Percentiles rank a stretch among this genome's conserved stretches.
phyloP scores from a whole-genome alignment of 2,888 invertebrate species.

The Leptothorax acervorum region DNA sequence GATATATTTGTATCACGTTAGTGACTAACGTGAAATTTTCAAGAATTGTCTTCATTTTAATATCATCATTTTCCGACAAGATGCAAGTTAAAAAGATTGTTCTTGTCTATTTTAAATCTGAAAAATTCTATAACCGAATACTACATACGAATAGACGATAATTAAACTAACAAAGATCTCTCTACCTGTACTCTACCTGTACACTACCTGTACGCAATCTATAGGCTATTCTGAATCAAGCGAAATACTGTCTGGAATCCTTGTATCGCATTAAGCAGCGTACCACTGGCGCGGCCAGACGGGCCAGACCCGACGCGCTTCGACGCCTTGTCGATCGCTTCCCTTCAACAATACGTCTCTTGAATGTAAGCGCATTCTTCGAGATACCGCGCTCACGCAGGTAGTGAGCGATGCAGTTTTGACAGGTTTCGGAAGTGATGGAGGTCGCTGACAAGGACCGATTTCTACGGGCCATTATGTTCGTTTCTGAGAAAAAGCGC shows the following conservation, averaged over 20 bases:
- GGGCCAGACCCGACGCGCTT: slow-evolving; percentile 29
- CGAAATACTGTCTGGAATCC: slow-evolving; percentile 41
- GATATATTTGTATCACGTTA: background rate
- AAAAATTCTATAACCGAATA: background rate
- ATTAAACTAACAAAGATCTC: slow-evolving; percentile 32
- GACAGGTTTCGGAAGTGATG: slow-evolving; percentile 57
- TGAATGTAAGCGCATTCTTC: slow-evolving; percentile 58
- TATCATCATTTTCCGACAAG: background rate
- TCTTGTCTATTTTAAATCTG: background rate
- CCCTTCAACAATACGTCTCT: slow-evolving; percentile 57
- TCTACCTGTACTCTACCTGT: background rate
- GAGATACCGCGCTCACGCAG: slow-evolving; percentile 42
- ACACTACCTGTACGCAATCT: slow-evolving; percentile 29
- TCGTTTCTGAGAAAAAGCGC: slow-evolving; percentile 53
- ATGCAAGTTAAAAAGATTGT: background rate
- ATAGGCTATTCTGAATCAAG: slow-evolving; percentile 40
- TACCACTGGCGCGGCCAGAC: slow-evolving; percentile 29
- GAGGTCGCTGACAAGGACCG: slow-evolving; percentile 46
- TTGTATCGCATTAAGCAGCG: slow-evolving; percentile 45
- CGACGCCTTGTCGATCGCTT: slow-evolving; percentile 59
- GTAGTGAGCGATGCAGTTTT: slow-evolving; percentile 60
- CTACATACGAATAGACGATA: background rate
- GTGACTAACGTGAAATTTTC: slow-evolving; percentile 10
- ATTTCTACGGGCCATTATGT: slow-evolving; percentile 53
- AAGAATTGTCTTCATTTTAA: background rate